These are phyloP conservation scores for Melolontha melolontha DNA, from an alignment of 2,888 invertebrate species.

Conservation along the genomic window DNA sequence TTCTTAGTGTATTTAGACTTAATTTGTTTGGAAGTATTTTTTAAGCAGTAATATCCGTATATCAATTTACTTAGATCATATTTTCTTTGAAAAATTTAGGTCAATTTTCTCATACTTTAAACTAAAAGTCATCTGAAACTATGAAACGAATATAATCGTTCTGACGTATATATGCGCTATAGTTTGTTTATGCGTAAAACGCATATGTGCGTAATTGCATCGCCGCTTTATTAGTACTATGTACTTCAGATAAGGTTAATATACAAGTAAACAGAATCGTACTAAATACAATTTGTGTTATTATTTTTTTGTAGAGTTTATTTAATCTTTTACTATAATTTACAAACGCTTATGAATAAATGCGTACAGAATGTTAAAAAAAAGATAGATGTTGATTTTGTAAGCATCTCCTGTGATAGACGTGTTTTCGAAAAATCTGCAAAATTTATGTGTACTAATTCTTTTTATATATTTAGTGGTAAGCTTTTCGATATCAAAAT, in stretches of 20 bases:
- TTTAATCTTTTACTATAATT: conserved; percentile 17
- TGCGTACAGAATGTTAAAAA: conserved; percentile 23
- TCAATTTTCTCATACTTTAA: no score
- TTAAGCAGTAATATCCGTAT: no score
- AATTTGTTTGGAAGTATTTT: no score
- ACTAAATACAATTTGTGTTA: conserved; percentile 16
- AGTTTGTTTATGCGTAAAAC: background rate
- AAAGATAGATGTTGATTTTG: conserved; percentile 33
- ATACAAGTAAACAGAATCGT: conserved; percentile 11
- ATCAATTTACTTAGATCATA: no score
- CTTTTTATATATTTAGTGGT: no score
- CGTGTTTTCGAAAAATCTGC: background rate
- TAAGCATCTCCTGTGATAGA: no score
- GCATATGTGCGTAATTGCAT: background rate
- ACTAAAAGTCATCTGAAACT: no score
- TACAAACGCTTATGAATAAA: conserved; percentile 24
- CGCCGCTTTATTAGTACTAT: conserved; percentile 19
- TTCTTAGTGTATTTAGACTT: no score
- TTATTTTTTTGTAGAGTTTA: conserved; percentile 13
- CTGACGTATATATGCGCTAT: background rate
- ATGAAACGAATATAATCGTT: background rate
- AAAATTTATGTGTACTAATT: background rate
- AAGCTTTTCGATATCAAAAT: no score
- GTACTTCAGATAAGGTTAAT: conserved; percentile 21
- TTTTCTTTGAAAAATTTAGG: no score